phyloP scores from a whole-genome alignment of 2,888 invertebrate genomes.

The Cloeon dipterum region DNA sequence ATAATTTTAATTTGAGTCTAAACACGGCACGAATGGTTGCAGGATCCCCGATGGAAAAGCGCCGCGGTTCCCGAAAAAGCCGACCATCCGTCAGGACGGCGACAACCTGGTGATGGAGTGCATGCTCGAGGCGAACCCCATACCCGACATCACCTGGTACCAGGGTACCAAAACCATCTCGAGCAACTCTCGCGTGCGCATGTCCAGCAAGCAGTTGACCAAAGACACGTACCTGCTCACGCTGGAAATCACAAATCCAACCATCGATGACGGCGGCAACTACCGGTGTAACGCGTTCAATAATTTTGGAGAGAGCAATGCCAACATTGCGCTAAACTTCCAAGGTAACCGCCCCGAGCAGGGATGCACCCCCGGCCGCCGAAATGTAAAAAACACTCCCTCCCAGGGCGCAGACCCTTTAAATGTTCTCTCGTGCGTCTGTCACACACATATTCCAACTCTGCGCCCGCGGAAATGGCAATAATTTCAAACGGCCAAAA shows the following conservation, averaged over 20 bases:
- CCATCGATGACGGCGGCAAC: conserved; percentile 90
- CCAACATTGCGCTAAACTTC: conserved; percentile 98
- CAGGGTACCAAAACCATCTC: conserved; percentile 66
- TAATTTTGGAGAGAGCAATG: conserved; percentile 96
- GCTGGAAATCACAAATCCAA: conserved; percentile 85
- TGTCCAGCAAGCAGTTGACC: conserved; percentile 68
- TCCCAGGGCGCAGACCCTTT: no score
- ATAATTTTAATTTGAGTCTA: no score
- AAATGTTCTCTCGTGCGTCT: no score
- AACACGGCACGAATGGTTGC: no score
- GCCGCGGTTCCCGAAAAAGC: conserved; percentile 91
- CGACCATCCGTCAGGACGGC: conserved; percentile 83
- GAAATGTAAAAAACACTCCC: no score
- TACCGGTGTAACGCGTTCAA: conserved; percentile 99
- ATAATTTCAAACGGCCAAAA: no score
- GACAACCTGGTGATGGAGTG: conserved; percentile 90
- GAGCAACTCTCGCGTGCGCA: conserved; percentile 68
- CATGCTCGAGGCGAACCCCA: conserved; percentile 81
- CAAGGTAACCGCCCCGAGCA: conserved; percentile 73
- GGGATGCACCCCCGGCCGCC: conserved; percentile 75
- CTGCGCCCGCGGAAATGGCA: no score
- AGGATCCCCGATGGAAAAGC: conserved; percentile 91
- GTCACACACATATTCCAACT: no score
- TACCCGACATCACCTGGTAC: conserved; percentile 90
- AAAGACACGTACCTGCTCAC: conserved; percentile 82